These are phyloP conservation scores for Myotis daubentonii DNA, from an alignment of 2,797 vertebrate genomes.

Conservation along the genomic window DNA sequence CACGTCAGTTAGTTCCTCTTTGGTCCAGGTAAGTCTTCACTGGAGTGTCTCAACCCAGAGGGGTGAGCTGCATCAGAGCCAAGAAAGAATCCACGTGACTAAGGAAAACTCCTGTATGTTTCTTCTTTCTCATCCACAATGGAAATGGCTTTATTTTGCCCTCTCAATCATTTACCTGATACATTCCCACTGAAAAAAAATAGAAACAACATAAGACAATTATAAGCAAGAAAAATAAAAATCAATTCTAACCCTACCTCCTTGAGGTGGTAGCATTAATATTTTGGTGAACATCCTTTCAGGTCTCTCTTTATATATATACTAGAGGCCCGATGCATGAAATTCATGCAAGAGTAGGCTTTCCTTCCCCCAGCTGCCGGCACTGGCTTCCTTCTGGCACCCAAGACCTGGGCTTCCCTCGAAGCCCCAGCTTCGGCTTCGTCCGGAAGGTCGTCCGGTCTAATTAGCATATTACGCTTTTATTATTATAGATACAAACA, in stretches of 20 bases:
- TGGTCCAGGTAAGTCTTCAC: not conserved
- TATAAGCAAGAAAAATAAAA: slow-evolving; percentile 27
- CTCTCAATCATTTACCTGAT: not conserved
- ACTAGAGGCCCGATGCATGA: too few relatives aligned
- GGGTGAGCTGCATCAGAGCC: not conserved
- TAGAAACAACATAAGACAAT: not conserved
- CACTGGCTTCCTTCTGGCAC: too few relatives aligned
- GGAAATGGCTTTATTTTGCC: not conserved
- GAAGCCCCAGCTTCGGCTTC: too few relatives aligned
- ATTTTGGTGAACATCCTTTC: not conserved
- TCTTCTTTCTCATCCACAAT: not conserved
- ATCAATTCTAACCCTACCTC: not conserved
- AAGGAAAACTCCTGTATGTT: not conserved
- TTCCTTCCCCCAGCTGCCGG: too few relatives aligned
- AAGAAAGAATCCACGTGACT: not conserved
- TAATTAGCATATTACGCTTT: too few relatives aligned
- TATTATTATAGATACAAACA: too few relatives aligned
- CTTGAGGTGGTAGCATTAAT: not conserved
- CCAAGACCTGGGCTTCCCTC: too few relatives aligned
- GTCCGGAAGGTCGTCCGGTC: too few relatives aligned
- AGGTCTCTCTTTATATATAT: not conserved
- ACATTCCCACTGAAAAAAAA: not conserved
- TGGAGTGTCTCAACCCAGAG: not conserved
- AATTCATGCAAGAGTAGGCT: too few relatives aligned
- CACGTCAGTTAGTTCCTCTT: not conserved